Base-by-base conservation (phyloP, 2,888 invertebrate species). In the Mechanitis messenoides region DNA sequence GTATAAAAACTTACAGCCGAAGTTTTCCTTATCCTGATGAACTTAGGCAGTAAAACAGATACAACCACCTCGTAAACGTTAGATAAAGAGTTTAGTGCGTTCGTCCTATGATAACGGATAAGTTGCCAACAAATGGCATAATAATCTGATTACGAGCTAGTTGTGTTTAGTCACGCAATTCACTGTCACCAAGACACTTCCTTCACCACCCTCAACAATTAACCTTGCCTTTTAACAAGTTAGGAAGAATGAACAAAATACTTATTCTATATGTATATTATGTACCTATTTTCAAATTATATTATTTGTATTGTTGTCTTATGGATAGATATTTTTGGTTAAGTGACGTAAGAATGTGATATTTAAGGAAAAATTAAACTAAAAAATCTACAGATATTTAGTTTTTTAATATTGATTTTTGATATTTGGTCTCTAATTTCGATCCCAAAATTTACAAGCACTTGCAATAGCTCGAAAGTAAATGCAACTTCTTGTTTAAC, bases 121-220 rank as follows among this genome's bases (percentile, higher is more conserved):
- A 74, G 68, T 67, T 66, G 71, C 68, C 70, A 68, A 71, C 73
- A 74, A 76, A 78, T 72, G 74, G 75, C 72, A 73, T 77, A 77
- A 80, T 83, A 78, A 81, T 78, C 83, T 77, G 84, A 84, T 85
- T 81, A 77, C 75, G 68, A 68, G 69, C 60, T 71, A 81, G 79
- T 79, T 71, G 80, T 76, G 77, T 80, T 79, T 82, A 79, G 84
- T 84, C 85, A 86, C 85, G 85, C 86, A 77, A 85, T 78, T 79
- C 63, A 63, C 64, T 74, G 78, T 78, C 76, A 78, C 75, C 33
- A 12, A 20, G 46, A 35, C 46, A 9, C 47, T 57, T 57, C 12
- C 20, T 20, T 58, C 20, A 7, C 46, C 9, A 31, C 50, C 50
- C 28, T 28, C 31, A 50, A 11, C 11, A 50, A 50, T 50, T 50